Base-by-base conservation (phyloP, 2,888 invertebrate species). In the Selenia dentaria region DNA sequence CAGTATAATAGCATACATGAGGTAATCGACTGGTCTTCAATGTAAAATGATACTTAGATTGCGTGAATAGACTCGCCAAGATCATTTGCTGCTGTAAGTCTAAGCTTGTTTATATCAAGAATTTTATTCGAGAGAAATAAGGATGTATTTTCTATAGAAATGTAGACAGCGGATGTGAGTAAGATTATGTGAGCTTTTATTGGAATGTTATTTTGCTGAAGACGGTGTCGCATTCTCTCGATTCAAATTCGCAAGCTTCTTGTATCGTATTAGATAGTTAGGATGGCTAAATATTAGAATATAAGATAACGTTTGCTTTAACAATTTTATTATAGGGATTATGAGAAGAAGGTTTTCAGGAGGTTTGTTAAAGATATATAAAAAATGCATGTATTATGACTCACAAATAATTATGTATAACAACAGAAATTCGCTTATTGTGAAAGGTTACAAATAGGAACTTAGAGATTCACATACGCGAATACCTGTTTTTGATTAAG, bases 21-120 rank as follows among this genome's bases (percentile, higher is more conserved):
- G 24, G 51, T 57, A 57, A 59, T 60, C 51, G 56, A 49, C 50
- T 42, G 49, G 48, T 54, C 41, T 51, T 51, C 48, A 51, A 57
- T 59, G 59, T 63, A 57, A 59, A 58, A 54, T 55, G 58, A 59
- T 50, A 57, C 49, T 48, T 39, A 49, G 45, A 36, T 45, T 41
- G 51, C 45, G 43, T 53, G 52, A 59, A 57, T 50, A 44, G 47
- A 37, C 36, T 10, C n/a, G 11, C 51, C 44, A 50, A 49, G 27
- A 46, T 47, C 44, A 32, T 31, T 45, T 40, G 13, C 28, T 25
- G 46, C 24, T 29, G 34, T 16, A 16, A 13, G 16, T 38, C 11
- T 10, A 12, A 11, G 34, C 26, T 31, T 16, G 26, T 37, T 33
- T 29, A 31, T 16, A 26, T 24, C 13, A 20, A 44, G n/a, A 40